These are phyloP conservation scores for Philotrypesis tridentata DNA, from an alignment of 1,140 invertebrate genomes.

Conservation along the genomic window DNA sequence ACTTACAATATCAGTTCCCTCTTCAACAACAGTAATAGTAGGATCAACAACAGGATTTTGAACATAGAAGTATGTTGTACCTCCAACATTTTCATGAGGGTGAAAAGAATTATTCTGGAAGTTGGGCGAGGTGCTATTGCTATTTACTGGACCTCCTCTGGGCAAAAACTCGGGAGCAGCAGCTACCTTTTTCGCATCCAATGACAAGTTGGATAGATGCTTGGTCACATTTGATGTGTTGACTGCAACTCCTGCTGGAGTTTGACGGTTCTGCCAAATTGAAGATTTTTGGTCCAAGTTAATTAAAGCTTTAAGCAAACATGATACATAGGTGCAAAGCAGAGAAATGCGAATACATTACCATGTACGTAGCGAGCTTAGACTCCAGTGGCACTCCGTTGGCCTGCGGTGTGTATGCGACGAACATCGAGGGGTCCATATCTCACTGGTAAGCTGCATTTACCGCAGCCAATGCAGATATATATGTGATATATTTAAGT, in stretches of 20 bases:
- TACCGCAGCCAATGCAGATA: slow-evolving; percentile 55
- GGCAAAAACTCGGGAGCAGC: slow-evolving; percentile 72
- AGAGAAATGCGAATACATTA: slow-evolving; percentile 60
- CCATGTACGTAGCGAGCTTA: slow-evolving; percentile 90
- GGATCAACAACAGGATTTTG: slow-evolving; percentile 70
- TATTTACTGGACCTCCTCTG: slow-evolving; percentile 62
- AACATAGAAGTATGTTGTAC: slow-evolving; percentile 93
- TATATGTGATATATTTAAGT: neutral
- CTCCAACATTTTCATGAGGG: slow-evolving; percentile 90
- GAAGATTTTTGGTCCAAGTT: neutral
- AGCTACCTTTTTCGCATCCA: slow-evolving; percentile 74
- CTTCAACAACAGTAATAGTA: slow-evolving; percentile 57
- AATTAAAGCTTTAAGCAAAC: neutral
- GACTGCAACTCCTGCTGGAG: slow-evolving; percentile 71
- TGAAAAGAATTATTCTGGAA: slow-evolving; percentile 70
- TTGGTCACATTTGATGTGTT: slow-evolving; percentile 73
- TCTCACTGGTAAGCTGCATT: slow-evolving; percentile 67
- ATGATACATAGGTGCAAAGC: too few relatives aligned
- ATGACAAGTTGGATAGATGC: slow-evolving; percentile 75
- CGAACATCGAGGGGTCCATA: slow-evolving; percentile 73
- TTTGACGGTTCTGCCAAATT: slow-evolving; percentile 74
- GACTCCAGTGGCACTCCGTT: slow-evolving; percentile 89
- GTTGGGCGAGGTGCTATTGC: slow-evolving; percentile 69
- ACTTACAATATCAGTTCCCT: slow-evolving; percentile 63
- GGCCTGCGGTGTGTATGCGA: slow-evolving; percentile 71